Conservation (phyloP, 2,888 invertebrate species). For the Xiphydria camelus region DNA sequence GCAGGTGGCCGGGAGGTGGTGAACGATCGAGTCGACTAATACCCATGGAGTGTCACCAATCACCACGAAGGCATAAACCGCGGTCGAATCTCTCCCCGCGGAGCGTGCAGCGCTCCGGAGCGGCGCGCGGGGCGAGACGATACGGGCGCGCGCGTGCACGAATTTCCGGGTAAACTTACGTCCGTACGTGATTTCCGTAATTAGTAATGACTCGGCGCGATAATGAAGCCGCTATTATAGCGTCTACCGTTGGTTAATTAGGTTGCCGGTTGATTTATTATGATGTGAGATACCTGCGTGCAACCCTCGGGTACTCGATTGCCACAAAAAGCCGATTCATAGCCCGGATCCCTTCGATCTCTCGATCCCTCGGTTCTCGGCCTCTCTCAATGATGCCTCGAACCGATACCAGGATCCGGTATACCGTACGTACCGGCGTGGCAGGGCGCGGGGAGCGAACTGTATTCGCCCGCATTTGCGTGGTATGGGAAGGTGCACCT, state of each 20-base stretch:
- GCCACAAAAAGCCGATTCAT: constrained; percentile 12
- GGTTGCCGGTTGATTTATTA: constrained; percentile 48
- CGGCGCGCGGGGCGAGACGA: too few relatives aligned
- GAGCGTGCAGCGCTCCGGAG: too few relatives aligned
- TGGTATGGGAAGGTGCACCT: too few relatives aligned
- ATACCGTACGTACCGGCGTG: constrained; percentile 2
- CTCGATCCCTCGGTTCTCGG: constrained; percentile 11
- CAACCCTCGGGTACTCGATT: constrained; percentile 7
- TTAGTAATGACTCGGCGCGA: constrained; percentile 43
- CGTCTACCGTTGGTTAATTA: constrained; percentile 46
- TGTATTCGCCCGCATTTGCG: too few relatives aligned
- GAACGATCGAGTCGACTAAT: too few relatives aligned
- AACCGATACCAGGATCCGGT: constrained; percentile 27
- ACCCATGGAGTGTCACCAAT: too few relatives aligned
- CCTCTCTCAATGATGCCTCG: constrained; percentile 19
- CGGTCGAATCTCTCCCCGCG: too few relatives aligned
- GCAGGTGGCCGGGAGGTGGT: too few relatives aligned
- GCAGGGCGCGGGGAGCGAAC: too few relatives aligned
- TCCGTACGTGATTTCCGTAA: constrained; percentile 31
- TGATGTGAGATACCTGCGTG: constrained; percentile 30
- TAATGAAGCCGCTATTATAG: constrained; percentile 48
- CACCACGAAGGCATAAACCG: too few relatives aligned
- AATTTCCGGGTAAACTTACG: background rate
- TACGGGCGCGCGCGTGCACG: too few relatives aligned
- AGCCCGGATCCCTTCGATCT: constrained; percentile 11